Percentiles rank a stretch among this genome's conserved stretches.
Conservation (phyloP, 2,113 vertebrate genomes). For the Cyphomyrus plagiostoma region DNA sequence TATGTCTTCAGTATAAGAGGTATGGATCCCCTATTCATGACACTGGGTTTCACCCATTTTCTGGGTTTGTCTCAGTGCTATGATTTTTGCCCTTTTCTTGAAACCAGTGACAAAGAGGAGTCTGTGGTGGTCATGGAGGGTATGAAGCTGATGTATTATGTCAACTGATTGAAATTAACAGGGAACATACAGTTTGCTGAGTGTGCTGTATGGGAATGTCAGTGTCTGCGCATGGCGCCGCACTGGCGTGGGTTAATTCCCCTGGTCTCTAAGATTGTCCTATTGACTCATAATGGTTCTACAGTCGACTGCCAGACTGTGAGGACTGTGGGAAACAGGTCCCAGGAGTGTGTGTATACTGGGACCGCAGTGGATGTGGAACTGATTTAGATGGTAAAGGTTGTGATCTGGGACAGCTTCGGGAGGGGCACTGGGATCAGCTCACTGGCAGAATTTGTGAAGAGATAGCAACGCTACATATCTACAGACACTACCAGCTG, state of each 20-base stretch:
- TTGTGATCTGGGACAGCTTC: not conserved
- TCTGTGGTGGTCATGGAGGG: slow-evolving; percentile 70
- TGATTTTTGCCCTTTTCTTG: slow-evolving; percentile 28
- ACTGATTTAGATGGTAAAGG: not conserved
- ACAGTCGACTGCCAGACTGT: slow-evolving; percentile 7
- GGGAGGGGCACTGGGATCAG: not conserved
- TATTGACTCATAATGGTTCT: not conserved
- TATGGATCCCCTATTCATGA: not conserved
- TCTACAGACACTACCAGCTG: not conserved
- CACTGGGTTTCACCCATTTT: not conserved
- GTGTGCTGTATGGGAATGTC: not conserved
- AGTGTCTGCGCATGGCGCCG: not conserved
- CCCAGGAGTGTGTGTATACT: not conserved
- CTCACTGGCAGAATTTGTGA: not conserved
- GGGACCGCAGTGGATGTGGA: not conserved
- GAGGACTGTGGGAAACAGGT: slow-evolving; percentile 2
- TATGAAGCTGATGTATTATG: slow-evolving; percentile 62
- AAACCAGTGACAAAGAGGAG: slow-evolving; percentile 69
- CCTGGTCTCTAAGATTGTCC: not conserved
- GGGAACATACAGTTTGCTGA: not conserved
- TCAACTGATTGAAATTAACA: slow-evolving; percentile 7
- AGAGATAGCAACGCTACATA: not conserved
- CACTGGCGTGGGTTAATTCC: slow-evolving; percentile 11
- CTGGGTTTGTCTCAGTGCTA: not conserved
- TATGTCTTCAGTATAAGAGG: not conserved